phyloP scores from a whole-genome alignment of 2,797 vertebrate species.

The Eutrigla gurnardus region DNA sequence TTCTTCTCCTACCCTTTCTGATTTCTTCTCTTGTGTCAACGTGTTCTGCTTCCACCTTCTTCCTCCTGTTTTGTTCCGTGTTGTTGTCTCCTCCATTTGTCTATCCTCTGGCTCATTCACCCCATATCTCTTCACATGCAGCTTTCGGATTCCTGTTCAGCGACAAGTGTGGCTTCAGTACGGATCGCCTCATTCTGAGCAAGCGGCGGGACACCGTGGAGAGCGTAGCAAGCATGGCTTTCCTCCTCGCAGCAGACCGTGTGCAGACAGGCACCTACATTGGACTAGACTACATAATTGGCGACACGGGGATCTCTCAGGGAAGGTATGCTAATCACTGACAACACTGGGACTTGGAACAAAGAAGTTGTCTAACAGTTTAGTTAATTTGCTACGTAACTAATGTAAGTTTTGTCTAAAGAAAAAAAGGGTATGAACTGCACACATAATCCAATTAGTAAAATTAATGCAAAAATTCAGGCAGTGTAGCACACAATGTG shows the following conservation, averaged over 20 bases:
- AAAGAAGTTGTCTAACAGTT: not conserved
- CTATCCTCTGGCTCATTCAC: not conserved
- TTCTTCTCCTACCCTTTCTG: not conserved
- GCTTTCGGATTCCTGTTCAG: constrained; percentile 96
- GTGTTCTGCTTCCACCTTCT: not conserved
- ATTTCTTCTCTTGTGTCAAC: not conserved
- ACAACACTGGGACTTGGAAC: not conserved
- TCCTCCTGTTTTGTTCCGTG: not conserved
- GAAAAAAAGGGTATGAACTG: not conserved
- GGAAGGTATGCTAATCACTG: constrained; percentile 80
- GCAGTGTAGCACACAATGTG: not conserved
- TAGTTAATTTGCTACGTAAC: not conserved
- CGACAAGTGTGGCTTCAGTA: constrained; percentile 95
- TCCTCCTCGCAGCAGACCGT: constrained; percentile 91
- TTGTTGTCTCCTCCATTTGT: not conserved
- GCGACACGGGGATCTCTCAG: constrained; percentile 91
- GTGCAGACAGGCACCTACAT: constrained; percentile 94
- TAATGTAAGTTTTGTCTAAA: not conserved
- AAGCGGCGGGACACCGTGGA: constrained; percentile 90
- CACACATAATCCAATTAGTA: not conserved
- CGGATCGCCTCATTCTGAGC: constrained; percentile 89
- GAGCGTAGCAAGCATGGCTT: constrained; percentile 91
- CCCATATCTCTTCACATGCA: constrained; percentile 59
- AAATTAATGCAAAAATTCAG: not conserved
- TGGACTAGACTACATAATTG: constrained; percentile 94